Evolutionary conservation across 2,888 invertebrate genomes (phyloP), one percentile per base, ranked within the genome.

Genomic region (Drosophila ezoana): DNA sequence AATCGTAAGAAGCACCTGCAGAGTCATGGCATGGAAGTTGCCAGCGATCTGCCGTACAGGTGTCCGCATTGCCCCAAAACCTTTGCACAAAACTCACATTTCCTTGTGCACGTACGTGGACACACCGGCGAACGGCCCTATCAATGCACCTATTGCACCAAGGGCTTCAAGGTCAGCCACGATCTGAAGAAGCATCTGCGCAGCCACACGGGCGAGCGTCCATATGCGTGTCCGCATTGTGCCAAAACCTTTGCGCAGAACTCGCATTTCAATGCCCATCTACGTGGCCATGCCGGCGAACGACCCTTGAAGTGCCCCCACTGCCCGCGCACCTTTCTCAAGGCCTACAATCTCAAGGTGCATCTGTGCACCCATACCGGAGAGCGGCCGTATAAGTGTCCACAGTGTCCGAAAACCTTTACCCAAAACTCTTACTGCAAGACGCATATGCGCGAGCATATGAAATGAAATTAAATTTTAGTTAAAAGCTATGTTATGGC

Each of bases 161-260:
- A 49, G 4, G 33, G 9, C 8, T 56, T 67, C 16, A 67, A 49
- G 11, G 38, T 40, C 1, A 33, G 8, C 3, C 33, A 44, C 13
- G 49, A 58, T 3, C 40, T 67, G 6, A 43, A 23, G 32, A 23
- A 38, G 11, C 58, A 68, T 10, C 13, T 37, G 14, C 44, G 57
- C 1, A 14, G 16, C 5, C 67, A 67, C 14, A 47, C 51, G 1
- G 69, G 47, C 18, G 48, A 44, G 6, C 71, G 38, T 28, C 71
- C 59, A 0, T 59, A 35, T 14, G 23, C 32, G 11, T 70, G 71
- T 40, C 23, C 52, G 1, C 33, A 60, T 16, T 68, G 53, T 35
- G 1, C 41, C 3, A 43, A 47, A 13, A 41, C 32, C 11, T 67
- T 68, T 57, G 35, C 44, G 2, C 41, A 47, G 14, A 52, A 13